Base-by-base conservation (phyloP, 2,797 vertebrate species). In the Enteromius mattozi region DNA sequence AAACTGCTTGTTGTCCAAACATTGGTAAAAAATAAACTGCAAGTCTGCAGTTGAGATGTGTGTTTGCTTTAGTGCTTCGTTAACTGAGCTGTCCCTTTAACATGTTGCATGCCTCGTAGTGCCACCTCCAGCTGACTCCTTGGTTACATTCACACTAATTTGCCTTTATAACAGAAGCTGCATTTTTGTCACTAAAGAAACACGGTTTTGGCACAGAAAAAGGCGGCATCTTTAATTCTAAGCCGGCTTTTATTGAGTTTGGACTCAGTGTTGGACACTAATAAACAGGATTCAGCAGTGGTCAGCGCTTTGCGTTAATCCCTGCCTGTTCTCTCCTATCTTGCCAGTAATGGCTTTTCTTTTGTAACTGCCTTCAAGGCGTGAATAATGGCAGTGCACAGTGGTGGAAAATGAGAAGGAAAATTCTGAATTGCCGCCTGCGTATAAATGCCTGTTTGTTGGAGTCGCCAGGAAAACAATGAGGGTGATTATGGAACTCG, bases 301-400 rank as follows among this genome's bases (percentile, higher is more conserved):
- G 86, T 70, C 80, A 78, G 79, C 49, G 79, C 74, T 82, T 65
- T 82, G 77, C 82, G 83, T 84, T 86, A 83, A 77, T 85, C 72
- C 85, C 85, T 69, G 81, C 45, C 66, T 76, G 71, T 78, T 59
- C 72, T 63, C 30, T 84, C 79, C 79, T 81, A 81, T 85, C 35
- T 49, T 19, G 47, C 69, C 51, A 85, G 72, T 88, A 87, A 89
- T 86, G 76, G 51, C 68, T 89, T 76, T 78, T 71, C 37, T 74
- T 89, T 86, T 84, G 78, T 87, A 76, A 70, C 80, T 85, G 89
- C 82, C 84, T 87, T 83, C 63, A 87, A 88, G 88, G 80, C 68
- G 30, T 88, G 65, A 86, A 90, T 83, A 86, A 89, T 79, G 51
- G 68, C 70, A 78, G 71, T 35, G 72, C 72, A 77, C 76, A 82